phyloP scores from a whole-genome alignment of 1,140 invertebrate species.

The Pseudachorutes palmiensis region DNA sequence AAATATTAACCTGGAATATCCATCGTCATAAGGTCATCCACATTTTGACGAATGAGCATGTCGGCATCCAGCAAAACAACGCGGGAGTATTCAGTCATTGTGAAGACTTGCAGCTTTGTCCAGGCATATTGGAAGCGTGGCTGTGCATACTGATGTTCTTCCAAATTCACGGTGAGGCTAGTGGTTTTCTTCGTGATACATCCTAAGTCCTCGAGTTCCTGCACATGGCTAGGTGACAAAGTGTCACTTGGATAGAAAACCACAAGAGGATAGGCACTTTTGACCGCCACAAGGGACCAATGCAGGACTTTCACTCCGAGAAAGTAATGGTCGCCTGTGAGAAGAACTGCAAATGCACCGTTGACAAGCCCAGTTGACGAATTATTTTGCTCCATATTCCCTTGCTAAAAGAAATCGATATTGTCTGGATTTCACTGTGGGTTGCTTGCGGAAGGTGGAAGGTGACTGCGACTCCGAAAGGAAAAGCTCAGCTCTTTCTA shows the following conservation, averaged over 20 bases:
- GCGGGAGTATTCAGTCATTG: not conserved
- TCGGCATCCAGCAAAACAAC: conserved; percentile 2
- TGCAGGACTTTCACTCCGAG: conserved; percentile 2
- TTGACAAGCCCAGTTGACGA: not conserved
- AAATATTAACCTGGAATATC: too few species aligned
- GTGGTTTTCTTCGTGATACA: not conserved
- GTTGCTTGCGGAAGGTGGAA: too few species aligned
- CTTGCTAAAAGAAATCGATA: too few species aligned
- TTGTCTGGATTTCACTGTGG: too few species aligned
- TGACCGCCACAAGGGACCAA: not conserved
- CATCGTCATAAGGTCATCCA: conserved; percentile 1
- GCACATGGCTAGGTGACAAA: not conserved
- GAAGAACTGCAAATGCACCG: not conserved
- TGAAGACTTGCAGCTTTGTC: conserved; percentile 1
- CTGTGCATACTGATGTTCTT: not conserved
- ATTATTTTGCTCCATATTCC: too few species aligned
- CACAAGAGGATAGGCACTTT: not conserved
- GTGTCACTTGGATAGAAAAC: not conserved
- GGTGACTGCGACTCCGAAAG: too few species aligned
- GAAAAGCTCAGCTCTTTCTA: too few species aligned
- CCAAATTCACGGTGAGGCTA: not conserved
- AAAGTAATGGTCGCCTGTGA: not conserved
- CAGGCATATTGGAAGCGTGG: not conserved
- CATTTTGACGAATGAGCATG: conserved; percentile 8
- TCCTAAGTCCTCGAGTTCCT: not conserved